Percentiles rank a stretch among this genome's conserved stretches.
phyloP scores from a whole-genome alignment of 64 coral and sea anemone species.

The Montipora foliosa region DNA sequence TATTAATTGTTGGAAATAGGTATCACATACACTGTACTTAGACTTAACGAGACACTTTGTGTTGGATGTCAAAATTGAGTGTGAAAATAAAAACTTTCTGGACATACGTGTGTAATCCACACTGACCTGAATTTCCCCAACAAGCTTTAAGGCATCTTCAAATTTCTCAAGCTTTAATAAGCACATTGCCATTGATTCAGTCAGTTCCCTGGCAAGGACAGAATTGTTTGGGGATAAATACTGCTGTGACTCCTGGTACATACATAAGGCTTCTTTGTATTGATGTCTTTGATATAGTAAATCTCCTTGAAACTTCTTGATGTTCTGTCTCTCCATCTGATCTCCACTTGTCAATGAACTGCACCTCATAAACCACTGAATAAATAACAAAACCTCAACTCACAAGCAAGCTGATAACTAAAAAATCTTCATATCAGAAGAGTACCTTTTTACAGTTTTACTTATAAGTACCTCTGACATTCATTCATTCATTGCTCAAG shows the following conservation, averaged over 20 bases:
- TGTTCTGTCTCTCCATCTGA: conserved; percentile 66
- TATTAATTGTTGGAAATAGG: no score
- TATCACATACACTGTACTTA: no score
- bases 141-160: conserved; percentile 61
- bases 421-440: no score
- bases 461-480: no score
- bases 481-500: no score
- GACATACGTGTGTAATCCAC: no score
- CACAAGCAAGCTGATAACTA: no score
- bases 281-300: conserved; percentile 33
- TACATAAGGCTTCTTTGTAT: conserved; percentile 39
- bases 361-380: conserved; percentile 58
- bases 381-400: background rate
- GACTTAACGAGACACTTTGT: no score
- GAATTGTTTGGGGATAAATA: conserved; percentile 40
- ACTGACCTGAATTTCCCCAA: conserved; percentile 41
- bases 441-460: no score
- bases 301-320: conserved; percentile 80
- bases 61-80: no score
- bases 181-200: conserved; percentile 74
- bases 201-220: conserved; percentile 68
- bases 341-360: conserved; percentile 37
- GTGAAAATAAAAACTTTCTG: no score
- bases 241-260: conserved; percentile 49
- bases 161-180: conserved; percentile 70